phyloP scores from a whole-genome alignment of 1,140 invertebrate genomes.

The Trachelipus rathkii region DNA sequence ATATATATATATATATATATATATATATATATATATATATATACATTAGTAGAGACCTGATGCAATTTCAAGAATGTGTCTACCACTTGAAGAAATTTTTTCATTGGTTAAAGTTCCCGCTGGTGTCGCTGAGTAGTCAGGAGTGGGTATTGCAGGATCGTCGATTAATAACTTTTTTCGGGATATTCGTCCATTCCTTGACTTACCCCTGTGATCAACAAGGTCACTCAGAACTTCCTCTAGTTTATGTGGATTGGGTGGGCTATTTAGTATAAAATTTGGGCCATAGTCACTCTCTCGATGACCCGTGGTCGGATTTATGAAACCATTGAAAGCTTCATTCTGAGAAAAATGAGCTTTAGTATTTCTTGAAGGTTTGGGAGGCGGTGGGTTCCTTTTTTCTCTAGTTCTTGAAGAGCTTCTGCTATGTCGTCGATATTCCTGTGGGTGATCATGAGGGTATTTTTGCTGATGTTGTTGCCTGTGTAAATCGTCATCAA shows the following conservation, averaged over 20 bases:
- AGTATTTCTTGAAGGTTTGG: constrained; percentile 23
- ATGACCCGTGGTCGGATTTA: constrained; percentile 37
- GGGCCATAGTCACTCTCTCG: constrained; percentile 44
- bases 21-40: too few species aligned
- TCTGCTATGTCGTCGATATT: background rate
- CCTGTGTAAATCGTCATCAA: constrained; percentile 27
- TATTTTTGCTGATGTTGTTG: constrained; percentile 33
- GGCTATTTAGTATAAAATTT: constrained; percentile 44
- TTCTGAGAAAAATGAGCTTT: constrained; percentile 21
- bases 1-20: too few species aligned
- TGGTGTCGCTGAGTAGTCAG: constrained; percentile 43
- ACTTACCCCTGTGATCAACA: constrained; percentile 24
- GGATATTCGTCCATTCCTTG: background rate
- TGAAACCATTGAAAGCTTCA: constrained; percentile 44
- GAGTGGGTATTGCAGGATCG: constrained; percentile 44
- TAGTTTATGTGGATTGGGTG: constrained; percentile 22
- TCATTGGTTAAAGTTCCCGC: constrained; percentile 31
- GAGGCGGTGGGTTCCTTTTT: constrained; percentile 21
- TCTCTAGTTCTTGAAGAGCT: constrained; percentile 30
- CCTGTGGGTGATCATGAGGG: constrained; percentile 22
- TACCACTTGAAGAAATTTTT: constrained; percentile 27
- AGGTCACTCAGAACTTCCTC: constrained; percentile 30
- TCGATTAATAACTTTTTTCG: constrained; percentile 31
- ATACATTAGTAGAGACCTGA: constrained; percentile 42
- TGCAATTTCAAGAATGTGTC: constrained; percentile 45